Evolutionary conservation across 1,140 invertebrate species (phyloP).

Genomic region (Lamellibrachia luymesi): DNA sequence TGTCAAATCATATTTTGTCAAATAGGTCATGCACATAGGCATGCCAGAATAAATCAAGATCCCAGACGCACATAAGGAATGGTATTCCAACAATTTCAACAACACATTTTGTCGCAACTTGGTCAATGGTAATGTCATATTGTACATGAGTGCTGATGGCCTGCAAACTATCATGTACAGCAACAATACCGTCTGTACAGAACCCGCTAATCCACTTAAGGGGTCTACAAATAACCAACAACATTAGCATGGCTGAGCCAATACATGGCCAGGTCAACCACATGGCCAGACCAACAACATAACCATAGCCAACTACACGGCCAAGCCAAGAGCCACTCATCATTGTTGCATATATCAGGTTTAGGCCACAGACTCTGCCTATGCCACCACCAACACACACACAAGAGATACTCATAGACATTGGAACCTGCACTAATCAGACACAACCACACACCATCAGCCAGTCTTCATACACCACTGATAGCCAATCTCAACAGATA

Average conservation of each 20-base stretch:
- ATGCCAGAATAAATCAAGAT: neutral
- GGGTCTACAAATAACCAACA: neutral
- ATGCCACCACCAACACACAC: too few species aligned
- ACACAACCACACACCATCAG: neutral
- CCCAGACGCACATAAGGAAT: neutral
- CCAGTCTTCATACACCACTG: neutral
- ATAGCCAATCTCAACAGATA: neutral
- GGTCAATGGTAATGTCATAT: neutral
- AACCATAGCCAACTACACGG: neutral
- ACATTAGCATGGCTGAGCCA: neutral
- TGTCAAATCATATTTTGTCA: neutral
- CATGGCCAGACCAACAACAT: neutral
- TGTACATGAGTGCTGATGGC: neutral
- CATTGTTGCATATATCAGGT: neutral
- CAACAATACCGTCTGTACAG: neutral
- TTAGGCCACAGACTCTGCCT: neutral
- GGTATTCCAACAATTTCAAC: conserved; percentile 1
- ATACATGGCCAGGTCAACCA: neutral
- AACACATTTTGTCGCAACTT: neutral
- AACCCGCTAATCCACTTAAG: neutral
- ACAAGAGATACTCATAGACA: neutral
- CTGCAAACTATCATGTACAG: neutral
- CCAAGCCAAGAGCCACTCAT: neutral
- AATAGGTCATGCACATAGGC: neutral
- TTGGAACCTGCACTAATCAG: neutral